Base-by-base conservation (phyloP, 2,888 invertebrate genomes). In the Exephanes ischioxanthus region DNA sequence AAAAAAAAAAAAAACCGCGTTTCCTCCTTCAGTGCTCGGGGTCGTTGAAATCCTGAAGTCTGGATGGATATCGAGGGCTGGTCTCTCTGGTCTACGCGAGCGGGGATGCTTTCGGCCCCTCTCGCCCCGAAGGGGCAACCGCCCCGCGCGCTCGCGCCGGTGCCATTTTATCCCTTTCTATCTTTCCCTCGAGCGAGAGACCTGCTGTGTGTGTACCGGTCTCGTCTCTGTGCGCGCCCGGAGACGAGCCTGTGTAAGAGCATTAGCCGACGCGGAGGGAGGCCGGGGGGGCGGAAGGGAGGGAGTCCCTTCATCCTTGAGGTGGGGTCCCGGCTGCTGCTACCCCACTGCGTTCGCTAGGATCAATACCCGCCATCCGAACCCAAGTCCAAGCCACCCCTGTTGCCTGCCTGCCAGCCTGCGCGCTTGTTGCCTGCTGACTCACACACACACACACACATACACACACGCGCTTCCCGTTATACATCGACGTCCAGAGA, bases 301-400 rank as follows among this genome's bases (percentile, higher is more conserved):
- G 73, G 70, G 83, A 79, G 77, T 68, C 80, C 85, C 85, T 91
- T 90, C 91, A 91, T 91, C 91, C 91, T 92, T 92, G 91, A 92
- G 91, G 91, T 92, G 91, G 91, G 91, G 91, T 90, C 89, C 91
- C 91, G 88, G 85, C 80, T 76, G 85, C 80, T 76, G 90, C 91
- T 89, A 91, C 92, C 92, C 93, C 92, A 91, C 91, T 91, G 92
- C 90, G 92, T 92, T 92, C 89, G 91, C 82, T 91, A 91, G 93
- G 93, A 93, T 93, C 93, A 93, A 93, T 93, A 93, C 93, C 92
- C 92, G 92, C 92, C 91, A 92, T 92, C 91, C 92, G 91, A 91
- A 91, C 90, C 92, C 89, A 92, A 92, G 91, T 92, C 92, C 92
- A 90, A 91, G 89, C 91, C 92, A 91, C 90, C 89, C 91, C 91